phyloP scores from a whole-genome alignment of 2,888 invertebrate species.

The Epistrophe grossulariae region DNA sequence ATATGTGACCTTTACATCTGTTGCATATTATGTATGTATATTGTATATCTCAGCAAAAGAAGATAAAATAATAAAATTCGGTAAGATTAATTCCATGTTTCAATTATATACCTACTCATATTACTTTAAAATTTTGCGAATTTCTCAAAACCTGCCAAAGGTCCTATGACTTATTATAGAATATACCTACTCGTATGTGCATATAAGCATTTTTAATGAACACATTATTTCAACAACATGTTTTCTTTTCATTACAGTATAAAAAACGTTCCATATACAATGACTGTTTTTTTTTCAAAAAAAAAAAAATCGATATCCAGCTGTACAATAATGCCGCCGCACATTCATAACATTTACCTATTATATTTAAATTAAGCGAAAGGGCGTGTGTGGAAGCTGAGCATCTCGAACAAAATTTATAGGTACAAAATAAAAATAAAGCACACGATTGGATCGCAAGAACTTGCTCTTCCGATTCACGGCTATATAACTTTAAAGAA shows the following conservation, averaged over 20 bases:
- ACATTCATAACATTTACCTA: not conserved
- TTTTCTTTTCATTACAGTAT: not conserved
- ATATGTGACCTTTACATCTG: too few relatives aligned
- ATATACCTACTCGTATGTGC: too few relatives aligned
- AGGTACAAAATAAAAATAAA: too few relatives aligned
- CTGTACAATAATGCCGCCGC: not conserved
- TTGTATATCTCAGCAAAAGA: too few relatives aligned
- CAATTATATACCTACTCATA: not conserved
- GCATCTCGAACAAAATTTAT: not conserved
- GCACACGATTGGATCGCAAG: too few relatives aligned
- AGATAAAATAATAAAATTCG: not conserved
- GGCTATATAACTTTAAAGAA: too few relatives aligned
- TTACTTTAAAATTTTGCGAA: not conserved
- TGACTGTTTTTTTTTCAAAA: not conserved
- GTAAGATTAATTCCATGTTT: not conserved
- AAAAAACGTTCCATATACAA: not conserved
- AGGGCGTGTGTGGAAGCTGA: not conserved
- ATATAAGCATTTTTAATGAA: not conserved
- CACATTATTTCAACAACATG: not conserved
- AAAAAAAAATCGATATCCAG: not conserved
- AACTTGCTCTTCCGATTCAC: too few relatives aligned
- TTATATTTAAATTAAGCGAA: not conserved
- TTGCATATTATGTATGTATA: too few relatives aligned
- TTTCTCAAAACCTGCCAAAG: not conserved
- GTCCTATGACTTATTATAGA: not conserved